Conservation (phyloP, 1,140 invertebrate genomes). For the Alviniconcha marisindica region DNA sequence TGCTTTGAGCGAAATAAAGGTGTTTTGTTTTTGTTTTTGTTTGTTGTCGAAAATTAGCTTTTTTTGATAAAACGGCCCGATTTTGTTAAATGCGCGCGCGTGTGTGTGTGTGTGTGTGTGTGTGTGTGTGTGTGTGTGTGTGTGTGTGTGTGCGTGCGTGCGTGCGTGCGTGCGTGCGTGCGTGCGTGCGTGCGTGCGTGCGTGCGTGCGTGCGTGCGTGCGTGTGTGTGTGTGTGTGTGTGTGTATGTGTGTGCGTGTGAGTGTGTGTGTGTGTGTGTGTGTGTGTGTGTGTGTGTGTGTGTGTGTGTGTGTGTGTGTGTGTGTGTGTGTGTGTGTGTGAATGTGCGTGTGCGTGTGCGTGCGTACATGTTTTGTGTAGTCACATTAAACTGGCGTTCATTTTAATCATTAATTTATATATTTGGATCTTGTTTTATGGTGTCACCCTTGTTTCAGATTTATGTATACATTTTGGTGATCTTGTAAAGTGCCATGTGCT, state of each 20-base stretch:
- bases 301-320: constrained; percentile 12
- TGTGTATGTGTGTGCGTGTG: neutral
- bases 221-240: constrained; percentile 7
- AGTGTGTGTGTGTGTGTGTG: neutral
- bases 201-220: neutral
- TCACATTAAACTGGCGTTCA: neutral
- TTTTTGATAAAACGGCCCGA: no score
- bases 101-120: constrained; percentile 30
- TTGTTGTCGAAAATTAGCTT: no score
- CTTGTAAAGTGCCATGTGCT: no score
- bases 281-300: constrained; percentile 2
- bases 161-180: neutral
- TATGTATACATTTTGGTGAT: neutral
- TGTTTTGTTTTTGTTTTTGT: no score
- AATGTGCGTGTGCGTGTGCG: neutral
- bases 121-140: neutral
- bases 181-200: neutral
- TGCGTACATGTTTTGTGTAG: neutral
- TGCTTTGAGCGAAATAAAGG: no score
- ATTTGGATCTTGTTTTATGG: no score
- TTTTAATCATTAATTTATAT: neutral
- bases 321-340: neutral
- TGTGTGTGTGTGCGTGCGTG: neutral
- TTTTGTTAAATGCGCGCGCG: no score
- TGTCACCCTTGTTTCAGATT: no score